Base-by-base conservation (phyloP, 2,797 vertebrate species). In the Dipus sagitta region DNA sequence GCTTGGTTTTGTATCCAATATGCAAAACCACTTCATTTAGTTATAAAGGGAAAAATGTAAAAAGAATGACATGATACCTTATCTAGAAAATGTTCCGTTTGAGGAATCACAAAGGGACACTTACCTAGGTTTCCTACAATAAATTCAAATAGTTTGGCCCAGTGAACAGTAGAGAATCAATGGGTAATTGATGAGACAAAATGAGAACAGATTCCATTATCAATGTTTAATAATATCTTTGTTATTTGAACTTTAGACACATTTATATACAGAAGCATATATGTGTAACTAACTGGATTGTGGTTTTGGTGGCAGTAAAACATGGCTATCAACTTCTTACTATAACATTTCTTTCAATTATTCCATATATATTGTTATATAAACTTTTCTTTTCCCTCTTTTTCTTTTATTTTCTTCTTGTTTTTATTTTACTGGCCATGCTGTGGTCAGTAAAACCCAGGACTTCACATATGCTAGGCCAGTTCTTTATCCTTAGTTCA, bases 131-230 rank as follows among this genome's bases (percentile, higher is more conserved):
- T 79, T 10, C 93, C 68, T 88, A 67, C 4, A 86, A 47, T 65
- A 62, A 83, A 76, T 52, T 86, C 32, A 94, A 86, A 93, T 75
- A 74, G 9, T 77, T 90, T 77, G 3, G 3, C 32, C 81, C 18
- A 65, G n/a, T 86, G 52, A 67, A 52, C 17, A 78, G 81, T 89
- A 24, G 6, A 38, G 28, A 87, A 34, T 96, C 84, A 74, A 21
- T 95, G n/a, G 72, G 80, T 58, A 86, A 85, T 38, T 79, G 32
- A 70, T 86, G 60, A 32, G 60, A 68, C 92, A 54, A 88, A 94
- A 79, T 68, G 20, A 94, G 14, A 83, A 88, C 6, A 71, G 32
- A 91, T 64, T 89, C 21, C 88, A 32, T 84, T 87, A 34, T 87
- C 64, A 88, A 85, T 58, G 7, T 52, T 92, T 23, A 88, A 4